These are phyloP conservation scores for Diacarnus erythraeanus DNA, from an alignment of 37 sponge, comb jelly and placozoan species.

Conservation along the genomic window DNA sequence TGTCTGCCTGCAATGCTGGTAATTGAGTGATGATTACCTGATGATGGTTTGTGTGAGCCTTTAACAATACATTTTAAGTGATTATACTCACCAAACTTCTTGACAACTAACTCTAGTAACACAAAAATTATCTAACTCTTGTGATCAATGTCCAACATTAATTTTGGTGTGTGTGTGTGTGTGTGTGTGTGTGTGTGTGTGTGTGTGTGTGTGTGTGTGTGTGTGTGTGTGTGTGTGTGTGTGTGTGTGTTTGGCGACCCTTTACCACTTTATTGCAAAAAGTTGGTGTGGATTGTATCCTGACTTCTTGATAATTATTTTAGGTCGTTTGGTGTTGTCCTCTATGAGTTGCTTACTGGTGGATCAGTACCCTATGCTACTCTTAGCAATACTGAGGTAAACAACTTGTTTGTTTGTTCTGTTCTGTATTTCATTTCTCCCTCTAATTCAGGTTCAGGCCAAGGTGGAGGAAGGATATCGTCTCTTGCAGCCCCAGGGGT, in stretches of 20 bases:
- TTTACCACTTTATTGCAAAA: too few relatives aligned
- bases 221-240: neutral
- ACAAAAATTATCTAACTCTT: too few relatives aligned
- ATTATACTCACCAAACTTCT: too few relatives aligned
- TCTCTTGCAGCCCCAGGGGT: conserved; percentile 72
- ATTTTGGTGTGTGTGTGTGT: too few relatives aligned
- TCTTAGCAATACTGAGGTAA: conserved; percentile 74
- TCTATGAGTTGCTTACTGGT: conserved; percentile 82
- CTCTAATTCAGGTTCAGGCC: conserved; percentile 6
- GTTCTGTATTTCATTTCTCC: neutral
- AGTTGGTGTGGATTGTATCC: too few relatives aligned
- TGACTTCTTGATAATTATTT: neutral
- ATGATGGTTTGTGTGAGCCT: too few relatives aligned
- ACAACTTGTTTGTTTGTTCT: neutral
- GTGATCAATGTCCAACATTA: too few relatives aligned
- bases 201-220: neutral
- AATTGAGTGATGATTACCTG: too few relatives aligned
- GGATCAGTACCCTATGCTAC: conserved; percentile 86
- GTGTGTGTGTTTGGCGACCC: neutral
- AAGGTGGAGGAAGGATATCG: conserved; percentile 82
- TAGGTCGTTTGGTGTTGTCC: conserved; percentile 84
- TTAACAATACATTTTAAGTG: too few relatives aligned
- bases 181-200: too few relatives aligned
- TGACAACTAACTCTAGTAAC: too few relatives aligned
- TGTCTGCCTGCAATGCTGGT: too few relatives aligned